A percentile compares a stretch with the other conserved stretches of the same genome.
These are phyloP conservation scores for Zhuqinia jingwanae DNA, from an alignment of 2,888 invertebrate genomes.

Conservation along the genomic window DNA sequence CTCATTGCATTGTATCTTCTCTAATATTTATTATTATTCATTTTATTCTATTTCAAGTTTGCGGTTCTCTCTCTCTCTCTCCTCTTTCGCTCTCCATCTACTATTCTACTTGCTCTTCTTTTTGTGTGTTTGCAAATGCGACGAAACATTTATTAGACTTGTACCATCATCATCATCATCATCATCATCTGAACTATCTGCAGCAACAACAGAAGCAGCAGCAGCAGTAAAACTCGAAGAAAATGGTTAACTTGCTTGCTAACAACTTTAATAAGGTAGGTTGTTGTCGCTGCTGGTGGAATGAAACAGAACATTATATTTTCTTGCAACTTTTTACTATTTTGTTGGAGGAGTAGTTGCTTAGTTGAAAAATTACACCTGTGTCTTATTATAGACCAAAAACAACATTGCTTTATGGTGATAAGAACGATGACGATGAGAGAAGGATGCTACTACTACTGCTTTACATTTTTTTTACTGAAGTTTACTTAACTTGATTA, in stretches of 20 bases:
- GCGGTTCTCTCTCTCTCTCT: conserved; percentile 7
- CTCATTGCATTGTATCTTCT: conserved; percentile 4
- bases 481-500: neutral
- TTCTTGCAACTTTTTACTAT: neutral
- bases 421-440: conserved; percentile 1
- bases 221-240: conserved; percentile 20
- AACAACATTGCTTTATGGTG: neutral
- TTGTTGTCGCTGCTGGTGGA: neutral
- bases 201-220: no score
- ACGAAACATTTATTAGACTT: conserved; percentile 39
- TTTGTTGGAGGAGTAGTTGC: no score
- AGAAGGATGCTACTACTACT: no score
- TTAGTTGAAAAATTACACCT: neutral
- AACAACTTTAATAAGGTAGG: conserved; percentile 3
- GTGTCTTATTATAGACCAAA: conserved; percentile 2
- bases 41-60: neutral
- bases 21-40: no score
- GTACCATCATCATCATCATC: no score
- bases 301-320: conserved; percentile 8
- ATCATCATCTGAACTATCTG: no score
- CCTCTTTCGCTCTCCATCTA: neutral
- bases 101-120: no score
- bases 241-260: conserved; percentile 35
- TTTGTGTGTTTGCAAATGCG: neutral
- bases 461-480: neutral